Conservation (phyloP, 2,888 invertebrate species). For the Lordiphosa andalusiaca region DNA sequence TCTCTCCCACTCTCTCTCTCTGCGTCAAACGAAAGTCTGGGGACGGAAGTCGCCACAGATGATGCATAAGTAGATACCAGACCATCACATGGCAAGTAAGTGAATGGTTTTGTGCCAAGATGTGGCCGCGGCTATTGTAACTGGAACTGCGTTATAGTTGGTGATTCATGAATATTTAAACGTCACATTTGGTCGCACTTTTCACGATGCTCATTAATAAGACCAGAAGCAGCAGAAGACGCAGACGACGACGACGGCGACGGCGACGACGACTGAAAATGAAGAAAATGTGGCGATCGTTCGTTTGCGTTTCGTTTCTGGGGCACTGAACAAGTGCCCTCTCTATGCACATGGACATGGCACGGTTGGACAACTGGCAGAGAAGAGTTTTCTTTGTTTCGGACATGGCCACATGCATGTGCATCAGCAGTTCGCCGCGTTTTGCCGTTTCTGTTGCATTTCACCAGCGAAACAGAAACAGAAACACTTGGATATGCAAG, state of each 20-base stretch:
- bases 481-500: slow-evolving; percentile 71
- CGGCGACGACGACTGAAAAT: slow-evolving; percentile 51
- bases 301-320: slow-evolving; percentile 45
- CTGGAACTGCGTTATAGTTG: slow-evolving; percentile 69
- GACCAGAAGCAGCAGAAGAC: slow-evolving; percentile 21
- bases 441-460: slow-evolving; percentile 42
- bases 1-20: slow-evolving; percentile 34
- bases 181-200: slow-evolving; percentile 80
- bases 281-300: slow-evolving; percentile 69
- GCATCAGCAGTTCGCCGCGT: slow-evolving; percentile 49
- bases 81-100: slow-evolving; percentile 1
- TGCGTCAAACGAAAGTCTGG: slow-evolving; percentile 51
- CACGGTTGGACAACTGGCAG: slow-evolving; percentile 68
- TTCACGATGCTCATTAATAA: slow-evolving; percentile 78
- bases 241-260: neutral
- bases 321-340: slow-evolving; percentile 74
- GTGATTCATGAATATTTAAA: slow-evolving; percentile 80
- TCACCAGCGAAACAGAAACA: slow-evolving; percentile 36
- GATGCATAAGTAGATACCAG: slow-evolving; percentile 17
- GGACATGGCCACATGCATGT: slow-evolving; percentile 68
- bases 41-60: slow-evolving; percentile 53
- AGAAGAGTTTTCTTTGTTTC: slow-evolving; percentile 71
- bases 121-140: slow-evolving; percentile 30
- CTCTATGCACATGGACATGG: slow-evolving; percentile 65
- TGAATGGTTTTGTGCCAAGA: neutral